Percentiles rank a stretch among this genome's conserved stretches.
Evolutionary conservation across 2,888 invertebrate genomes (phyloP).

Genomic region (Euclidia mi): DNA sequence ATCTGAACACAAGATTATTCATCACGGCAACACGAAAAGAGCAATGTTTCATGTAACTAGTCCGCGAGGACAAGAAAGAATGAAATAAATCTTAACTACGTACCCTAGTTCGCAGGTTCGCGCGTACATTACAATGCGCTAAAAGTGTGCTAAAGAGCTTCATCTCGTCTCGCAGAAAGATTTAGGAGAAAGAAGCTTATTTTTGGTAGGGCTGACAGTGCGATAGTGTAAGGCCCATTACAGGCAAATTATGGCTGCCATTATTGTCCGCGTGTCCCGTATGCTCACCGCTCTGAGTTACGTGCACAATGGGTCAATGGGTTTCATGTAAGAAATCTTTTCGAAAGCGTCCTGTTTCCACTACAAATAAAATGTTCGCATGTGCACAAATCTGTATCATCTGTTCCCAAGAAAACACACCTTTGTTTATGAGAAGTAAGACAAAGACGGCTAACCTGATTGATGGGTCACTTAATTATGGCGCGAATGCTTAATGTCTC

Average conservation of each 20-base stretch:
- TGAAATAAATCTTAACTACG: conserved; percentile 46
- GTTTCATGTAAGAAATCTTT: conserved; percentile 83
- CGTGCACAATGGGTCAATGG: conserved; percentile 82
- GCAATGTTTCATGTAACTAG: neutral
- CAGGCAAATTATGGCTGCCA: conserved; percentile 87
- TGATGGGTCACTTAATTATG: neutral
- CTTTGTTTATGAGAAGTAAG: neutral
- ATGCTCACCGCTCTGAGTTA: conserved; percentile 81
- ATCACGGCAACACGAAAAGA: neutral
- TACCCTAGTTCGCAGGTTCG: conserved; percentile 39
- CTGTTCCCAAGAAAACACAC: conserved; percentile 27
- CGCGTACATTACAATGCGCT: conserved; percentile 45
- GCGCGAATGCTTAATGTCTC: too few species aligned
- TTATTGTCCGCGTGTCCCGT: conserved; percentile 86
- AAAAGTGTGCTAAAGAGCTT: conserved; percentile 69
- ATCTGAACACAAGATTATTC: too few species aligned
- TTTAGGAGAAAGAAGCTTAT: conserved; percentile 82
- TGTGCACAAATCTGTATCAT: conserved; percentile 37
- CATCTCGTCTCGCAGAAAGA: conserved; percentile 68
- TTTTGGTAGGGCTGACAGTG: conserved; percentile 86
- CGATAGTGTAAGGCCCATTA: conserved; percentile 89
- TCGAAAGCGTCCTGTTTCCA: conserved; percentile 41
- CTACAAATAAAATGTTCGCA: conserved; percentile 45
- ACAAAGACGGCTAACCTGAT: neutral
- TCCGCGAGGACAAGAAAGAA: conserved; percentile 28